Conservation (phyloP, 2,888 invertebrate species). For the Polydrusus cervinus region DNA sequence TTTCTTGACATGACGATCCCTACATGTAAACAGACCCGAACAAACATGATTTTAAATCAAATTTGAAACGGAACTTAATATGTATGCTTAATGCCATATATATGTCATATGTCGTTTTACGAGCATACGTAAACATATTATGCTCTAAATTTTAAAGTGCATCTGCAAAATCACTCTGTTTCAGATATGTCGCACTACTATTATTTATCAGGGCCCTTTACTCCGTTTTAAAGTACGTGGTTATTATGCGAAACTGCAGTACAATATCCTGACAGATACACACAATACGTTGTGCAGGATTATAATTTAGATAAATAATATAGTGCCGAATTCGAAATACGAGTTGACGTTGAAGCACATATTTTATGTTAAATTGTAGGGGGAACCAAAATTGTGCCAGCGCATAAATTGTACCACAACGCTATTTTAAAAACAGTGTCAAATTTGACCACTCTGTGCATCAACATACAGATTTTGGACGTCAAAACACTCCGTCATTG, state of each 20-base stretch:
- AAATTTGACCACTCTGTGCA: too few relatives aligned
- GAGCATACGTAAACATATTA: background rate
- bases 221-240: background rate
- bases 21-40: too few relatives aligned
- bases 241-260: background rate
- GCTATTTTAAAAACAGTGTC: too few relatives aligned
- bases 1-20: too few relatives aligned
- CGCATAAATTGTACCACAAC: too few relatives aligned
- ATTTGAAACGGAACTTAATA: too few relatives aligned
- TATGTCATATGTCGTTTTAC: too few relatives aligned
- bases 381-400: too few relatives aligned
- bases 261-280: background rate
- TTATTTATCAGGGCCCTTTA: background rate
- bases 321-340: background rate
- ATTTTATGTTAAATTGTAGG: background rate
- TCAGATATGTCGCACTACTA: background rate
- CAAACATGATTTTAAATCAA: too few relatives aligned
- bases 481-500: too few relatives aligned
- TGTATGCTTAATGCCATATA: too few relatives aligned
- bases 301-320: background rate
- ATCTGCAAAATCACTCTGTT: background rate
- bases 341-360: background rate
- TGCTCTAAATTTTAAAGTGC: background rate
- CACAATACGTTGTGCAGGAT: conserved; percentile 1
- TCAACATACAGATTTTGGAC: too few relatives aligned